These are phyloP conservation scores for Saguinus midas DNA, from an alignment of 2,113 vertebrate species.

Conservation along the genomic window DNA sequence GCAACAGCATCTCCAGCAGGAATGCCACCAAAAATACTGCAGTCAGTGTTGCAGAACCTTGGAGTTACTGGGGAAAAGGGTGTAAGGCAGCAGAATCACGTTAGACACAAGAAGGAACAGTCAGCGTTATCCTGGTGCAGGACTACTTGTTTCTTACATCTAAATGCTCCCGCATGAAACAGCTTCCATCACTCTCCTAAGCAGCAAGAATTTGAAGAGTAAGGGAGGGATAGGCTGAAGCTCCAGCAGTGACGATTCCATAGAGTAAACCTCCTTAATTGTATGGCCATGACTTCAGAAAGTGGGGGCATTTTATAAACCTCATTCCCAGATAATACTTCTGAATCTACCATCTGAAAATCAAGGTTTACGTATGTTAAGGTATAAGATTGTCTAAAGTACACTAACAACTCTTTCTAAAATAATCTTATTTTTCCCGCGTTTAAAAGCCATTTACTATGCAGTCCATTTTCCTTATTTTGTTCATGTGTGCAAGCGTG, in stretches of 20 bases:
- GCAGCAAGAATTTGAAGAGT: neutral
- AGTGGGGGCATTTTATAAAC: neutral
- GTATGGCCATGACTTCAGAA: neutral
- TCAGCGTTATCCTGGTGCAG: no score
- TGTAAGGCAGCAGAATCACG: neutral
- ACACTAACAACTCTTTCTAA: neutral
- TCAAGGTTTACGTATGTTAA: neutral
- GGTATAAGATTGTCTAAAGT: neutral
- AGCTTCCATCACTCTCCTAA: neutral
- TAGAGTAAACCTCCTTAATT: neutral
- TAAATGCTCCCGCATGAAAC: neutral
- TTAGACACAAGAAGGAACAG: neutral
- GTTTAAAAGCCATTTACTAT: neutral
- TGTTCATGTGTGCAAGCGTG: neutral
- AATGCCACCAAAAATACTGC: neutral
- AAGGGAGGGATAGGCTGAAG: neutral
- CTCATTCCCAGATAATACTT: neutral
- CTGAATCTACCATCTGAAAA: neutral
- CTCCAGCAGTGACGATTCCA: neutral
- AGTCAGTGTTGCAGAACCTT: neutral
- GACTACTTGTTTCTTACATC: neutral
- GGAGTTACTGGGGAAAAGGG: neutral
- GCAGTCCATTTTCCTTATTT: neutral
- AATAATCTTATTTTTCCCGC: neutral
- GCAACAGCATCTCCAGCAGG: rapidly evolving